These are phyloP conservation scores for Edolisoma coerulescens DNA, from an alignment of 2,113 vertebrate species.

Conservation along the genomic window DNA sequence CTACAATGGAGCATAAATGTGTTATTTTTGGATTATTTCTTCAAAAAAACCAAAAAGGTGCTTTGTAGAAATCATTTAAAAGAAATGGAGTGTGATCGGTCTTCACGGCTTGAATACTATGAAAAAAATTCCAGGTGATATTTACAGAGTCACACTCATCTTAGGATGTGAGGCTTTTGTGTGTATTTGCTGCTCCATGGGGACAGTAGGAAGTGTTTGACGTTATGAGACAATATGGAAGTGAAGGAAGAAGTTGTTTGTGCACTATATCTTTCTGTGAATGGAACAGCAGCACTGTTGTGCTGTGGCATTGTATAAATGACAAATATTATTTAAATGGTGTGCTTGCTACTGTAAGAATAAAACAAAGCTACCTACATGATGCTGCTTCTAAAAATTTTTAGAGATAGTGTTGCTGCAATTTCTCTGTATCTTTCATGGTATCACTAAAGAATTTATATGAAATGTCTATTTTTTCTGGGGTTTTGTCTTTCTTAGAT, in stretches of 20 bases:
- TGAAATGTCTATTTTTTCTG: not conserved
- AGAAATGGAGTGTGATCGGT: not conserved
- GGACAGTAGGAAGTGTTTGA: not conserved
- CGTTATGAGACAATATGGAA: not conserved
- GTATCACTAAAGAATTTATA: not conserved
- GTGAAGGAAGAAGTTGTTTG: not conserved
- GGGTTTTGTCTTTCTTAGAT: not conserved
- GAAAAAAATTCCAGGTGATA: not conserved
- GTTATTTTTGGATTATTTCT: not conserved
- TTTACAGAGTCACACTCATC: not conserved
- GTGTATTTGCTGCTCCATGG: not conserved
- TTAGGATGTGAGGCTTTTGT: not conserved
- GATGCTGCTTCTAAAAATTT: not conserved
- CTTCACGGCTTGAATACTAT: not conserved
- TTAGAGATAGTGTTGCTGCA: not conserved
- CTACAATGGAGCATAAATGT: not conserved
- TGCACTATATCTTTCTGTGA: not conserved
- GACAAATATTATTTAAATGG: not conserved
- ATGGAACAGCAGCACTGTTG: not conserved
- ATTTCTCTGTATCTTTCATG: not conserved
- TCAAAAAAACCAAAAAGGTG: too few species aligned
- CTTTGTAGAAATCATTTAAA: not conserved
- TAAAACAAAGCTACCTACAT: not conserved
- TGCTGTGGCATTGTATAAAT: not conserved
- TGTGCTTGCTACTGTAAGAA: not conserved